phyloP scores from a whole-genome alignment of 2,797 vertebrate genomes.

The Fratercula arctica region DNA sequence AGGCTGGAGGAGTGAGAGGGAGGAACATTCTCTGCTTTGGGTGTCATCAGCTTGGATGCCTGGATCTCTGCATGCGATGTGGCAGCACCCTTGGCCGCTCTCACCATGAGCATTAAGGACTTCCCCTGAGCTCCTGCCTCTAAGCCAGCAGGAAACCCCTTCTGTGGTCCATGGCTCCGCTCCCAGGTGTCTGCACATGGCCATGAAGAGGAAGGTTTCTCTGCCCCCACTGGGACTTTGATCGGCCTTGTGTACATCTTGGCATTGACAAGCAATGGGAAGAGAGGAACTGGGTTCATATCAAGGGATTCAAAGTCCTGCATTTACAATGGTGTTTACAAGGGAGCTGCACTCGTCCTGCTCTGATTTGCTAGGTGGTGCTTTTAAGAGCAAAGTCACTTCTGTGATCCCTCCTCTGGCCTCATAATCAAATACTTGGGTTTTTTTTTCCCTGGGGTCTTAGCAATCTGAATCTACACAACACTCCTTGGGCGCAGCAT shows the following conservation, averaged over 20 bases:
- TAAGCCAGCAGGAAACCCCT: not conserved
- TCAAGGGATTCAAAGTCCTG: not conserved
- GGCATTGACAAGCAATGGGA: not conserved
- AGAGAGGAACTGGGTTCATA: not conserved
- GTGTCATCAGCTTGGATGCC: not conserved
- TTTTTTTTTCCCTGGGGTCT: not conserved
- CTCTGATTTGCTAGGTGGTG: not conserved
- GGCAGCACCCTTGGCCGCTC: not conserved
- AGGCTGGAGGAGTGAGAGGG: not conserved
- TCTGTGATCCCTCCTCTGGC: not conserved
- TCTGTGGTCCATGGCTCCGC: not conserved
- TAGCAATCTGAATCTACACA: not conserved
- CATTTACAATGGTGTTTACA: not conserved
- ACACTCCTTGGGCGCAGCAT: not conserved
- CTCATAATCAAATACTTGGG: not conserved
- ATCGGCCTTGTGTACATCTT: not conserved
- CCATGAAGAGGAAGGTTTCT: not conserved
- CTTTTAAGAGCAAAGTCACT: not conserved
- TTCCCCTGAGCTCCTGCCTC: not conserved
- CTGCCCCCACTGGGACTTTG: not conserved
- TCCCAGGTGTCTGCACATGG: fast-evolving
- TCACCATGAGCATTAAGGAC: not conserved
- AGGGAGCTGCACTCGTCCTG: not conserved
- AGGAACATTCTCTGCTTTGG: not conserved
- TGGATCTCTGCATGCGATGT: not conserved